Percentiles rank a stretch among this genome's conserved stretches.
These are phyloP conservation scores for Elymnias hypermnestra DNA, from an alignment of 1,140 invertebrate species.

Conservation along the genomic window DNA sequence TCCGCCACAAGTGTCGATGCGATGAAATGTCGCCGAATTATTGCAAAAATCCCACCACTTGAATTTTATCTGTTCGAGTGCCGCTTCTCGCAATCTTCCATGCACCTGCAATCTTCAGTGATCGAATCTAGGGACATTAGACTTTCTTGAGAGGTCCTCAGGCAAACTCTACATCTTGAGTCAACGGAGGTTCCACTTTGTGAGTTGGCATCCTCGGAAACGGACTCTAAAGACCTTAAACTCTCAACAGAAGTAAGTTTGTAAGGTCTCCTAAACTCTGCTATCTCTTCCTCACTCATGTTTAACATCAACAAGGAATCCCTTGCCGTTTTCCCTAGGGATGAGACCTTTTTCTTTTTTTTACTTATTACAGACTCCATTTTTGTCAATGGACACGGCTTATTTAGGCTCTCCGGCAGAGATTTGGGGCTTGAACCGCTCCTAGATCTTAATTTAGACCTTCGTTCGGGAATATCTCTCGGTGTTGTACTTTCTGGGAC, in stretches of 20 bases:
- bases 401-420: slow-evolving; percentile 61
- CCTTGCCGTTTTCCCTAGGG: slow-evolving; percentile 64
- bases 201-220: slow-evolving; percentile 67
- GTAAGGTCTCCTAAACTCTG: slow-evolving; percentile 55
- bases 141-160: slow-evolving; percentile 65
- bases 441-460: slow-evolving; percentile 40
- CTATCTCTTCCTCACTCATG: slow-evolving; percentile 69
- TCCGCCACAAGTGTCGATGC: slow-evolving; percentile 4
- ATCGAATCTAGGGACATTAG: slow-evolving; percentile 69
- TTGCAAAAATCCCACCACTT: neutral
- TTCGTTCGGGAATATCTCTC: slow-evolving; percentile 52
- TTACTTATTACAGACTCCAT: slow-evolving; percentile 52
- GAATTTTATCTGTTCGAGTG: slow-evolving; percentile 39
- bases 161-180: slow-evolving; percentile 57
- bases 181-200: slow-evolving; percentile 63
- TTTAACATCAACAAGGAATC: slow-evolving; percentile 67
- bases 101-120: slow-evolving; percentile 58
- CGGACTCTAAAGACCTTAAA: slow-evolving; percentile 61
- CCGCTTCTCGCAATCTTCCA: slow-evolving; percentile 45
- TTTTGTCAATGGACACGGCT: slow-evolving; percentile 52
- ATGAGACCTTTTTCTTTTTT: slow-evolving; percentile 63
- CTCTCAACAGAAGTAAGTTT: slow-evolving; percentile 67
- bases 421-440: slow-evolving; percentile 68
- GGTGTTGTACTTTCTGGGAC: slow-evolving; percentile 56
- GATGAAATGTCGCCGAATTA: slow-evolving; percentile 14